These are phyloP conservation scores for Melanotaenia pygmaea DNA, from an alignment of 2,797 vertebrate species.

Conservation along the genomic window DNA sequence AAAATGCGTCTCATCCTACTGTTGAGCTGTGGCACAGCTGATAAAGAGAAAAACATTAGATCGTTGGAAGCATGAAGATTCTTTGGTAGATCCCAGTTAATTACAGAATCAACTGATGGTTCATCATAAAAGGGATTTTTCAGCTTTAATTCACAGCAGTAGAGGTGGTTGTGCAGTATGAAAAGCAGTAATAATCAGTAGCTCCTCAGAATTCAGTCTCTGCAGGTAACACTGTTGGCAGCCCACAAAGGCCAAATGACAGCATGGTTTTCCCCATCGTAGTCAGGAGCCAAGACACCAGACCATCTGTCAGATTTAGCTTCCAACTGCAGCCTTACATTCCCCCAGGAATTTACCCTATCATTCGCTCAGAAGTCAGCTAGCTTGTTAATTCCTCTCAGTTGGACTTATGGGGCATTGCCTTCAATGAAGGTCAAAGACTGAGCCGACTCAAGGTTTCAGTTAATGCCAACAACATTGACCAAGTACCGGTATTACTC, in stretches of 20 bases:
- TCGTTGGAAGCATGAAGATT: not conserved
- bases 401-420: conserved; percentile 21
- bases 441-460: not conserved
- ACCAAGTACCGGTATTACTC: not conserved
- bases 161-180: conserved; percentile 9
- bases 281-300: conserved; percentile 71
- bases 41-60: not conserved
- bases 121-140: not conserved
- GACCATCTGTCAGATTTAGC: conserved; percentile 80
- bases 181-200: conserved; percentile 13
- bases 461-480: not conserved
- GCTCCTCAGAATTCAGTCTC: conserved; percentile 42
- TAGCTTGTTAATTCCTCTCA: conserved; percentile 36
- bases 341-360: conserved; percentile 53
- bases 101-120: not conserved
- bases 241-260: conserved; percentile 61
- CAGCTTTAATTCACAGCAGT: conserved; percentile 7
- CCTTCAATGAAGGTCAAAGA: conserved; percentile 29
- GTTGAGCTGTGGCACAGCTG: not conserved
- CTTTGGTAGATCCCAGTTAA: not conserved
- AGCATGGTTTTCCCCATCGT: conserved; percentile 66
- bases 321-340: conserved; percentile 63
- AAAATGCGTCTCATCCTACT: not conserved
- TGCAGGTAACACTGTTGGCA: conserved; percentile 63
- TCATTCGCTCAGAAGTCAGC: conserved; percentile 41